Evolutionary conservation across 2,888 invertebrate species (phyloP).

Genomic region (Hartigia nigra): DNA sequence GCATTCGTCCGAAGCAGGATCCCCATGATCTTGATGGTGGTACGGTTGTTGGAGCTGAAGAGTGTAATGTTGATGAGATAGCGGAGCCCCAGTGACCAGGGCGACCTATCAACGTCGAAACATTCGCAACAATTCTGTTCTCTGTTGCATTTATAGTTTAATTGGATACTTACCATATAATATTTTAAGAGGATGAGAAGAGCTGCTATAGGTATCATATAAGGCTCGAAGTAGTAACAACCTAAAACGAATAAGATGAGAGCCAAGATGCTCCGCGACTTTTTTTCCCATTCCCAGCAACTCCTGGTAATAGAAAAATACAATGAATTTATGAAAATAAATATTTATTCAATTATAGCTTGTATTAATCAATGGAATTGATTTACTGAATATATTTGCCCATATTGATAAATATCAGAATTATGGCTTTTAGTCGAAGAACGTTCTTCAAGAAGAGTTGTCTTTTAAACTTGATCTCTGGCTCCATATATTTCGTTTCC

Average conservation of each 20-base stretch:
- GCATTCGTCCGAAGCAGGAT: conserved; percentile 51
- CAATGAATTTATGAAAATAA: background rate
- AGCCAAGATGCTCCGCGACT: conserved; percentile 83
- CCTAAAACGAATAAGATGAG: conserved; percentile 86
- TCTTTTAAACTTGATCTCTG: conserved; percentile 95
- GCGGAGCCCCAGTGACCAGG: conserved; percentile 62
- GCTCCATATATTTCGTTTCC: conserved; percentile 94
- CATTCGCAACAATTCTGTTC: conserved; percentile 30
- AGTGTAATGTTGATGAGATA: conserved; percentile 47
- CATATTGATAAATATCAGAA: conserved; percentile 88
- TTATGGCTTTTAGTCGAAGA: conserved; percentile 88
- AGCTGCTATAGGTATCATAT: conserved; percentile 89
- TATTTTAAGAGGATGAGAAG: conserved; percentile 84
- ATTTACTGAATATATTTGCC: conserved; percentile 92
- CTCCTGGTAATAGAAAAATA: conserved; percentile 71
- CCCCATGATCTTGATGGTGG: conserved; percentile 46
- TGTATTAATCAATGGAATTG: background rate
- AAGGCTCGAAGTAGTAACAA: conserved; percentile 95
- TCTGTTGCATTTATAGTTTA: background rate
- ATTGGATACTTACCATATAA: conserved; percentile 69
- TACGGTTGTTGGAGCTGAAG: conserved; percentile 6
- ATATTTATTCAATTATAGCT: background rate
- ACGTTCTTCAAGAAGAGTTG: conserved; percentile 95
- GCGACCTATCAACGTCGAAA: conserved; percentile 62
- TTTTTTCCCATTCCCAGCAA: conserved; percentile 98